Conservation (phyloP, 2,113 vertebrate genomes). For the Gorilla gorilla region DNA sequence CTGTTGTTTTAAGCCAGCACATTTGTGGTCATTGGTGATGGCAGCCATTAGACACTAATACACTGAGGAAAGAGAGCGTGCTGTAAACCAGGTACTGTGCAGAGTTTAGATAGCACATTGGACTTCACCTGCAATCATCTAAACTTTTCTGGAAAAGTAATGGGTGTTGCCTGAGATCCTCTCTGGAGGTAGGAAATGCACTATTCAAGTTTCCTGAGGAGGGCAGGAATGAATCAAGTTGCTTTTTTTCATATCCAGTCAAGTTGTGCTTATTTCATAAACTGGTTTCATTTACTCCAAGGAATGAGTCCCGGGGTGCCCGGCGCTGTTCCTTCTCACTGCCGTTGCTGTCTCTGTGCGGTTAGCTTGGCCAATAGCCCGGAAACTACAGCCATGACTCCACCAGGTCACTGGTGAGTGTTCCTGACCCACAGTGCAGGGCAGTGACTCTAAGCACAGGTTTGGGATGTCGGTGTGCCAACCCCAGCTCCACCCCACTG, state of each 20-base stretch:
- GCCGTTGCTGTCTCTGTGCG: background rate
- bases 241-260: background rate
- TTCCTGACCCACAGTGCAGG: accelerated
- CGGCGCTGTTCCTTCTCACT: accelerated
- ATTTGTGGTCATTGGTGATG: background rate
- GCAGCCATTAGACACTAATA: too few species aligned
- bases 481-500: background rate
- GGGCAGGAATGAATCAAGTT: background rate
- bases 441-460: background rate
- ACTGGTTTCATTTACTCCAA: background rate
- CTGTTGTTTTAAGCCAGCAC: background rate
- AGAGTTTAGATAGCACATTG: background rate
- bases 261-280: background rate
- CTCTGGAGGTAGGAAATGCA: background rate
- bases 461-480: accelerated
- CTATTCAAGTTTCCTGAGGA: background rate
- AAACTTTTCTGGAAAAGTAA: background rate
- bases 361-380: background rate
- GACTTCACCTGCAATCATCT: background rate
- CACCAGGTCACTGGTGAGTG: too few species aligned
- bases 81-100: background rate
- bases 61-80: background rate
- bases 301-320: background rate
- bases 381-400: background rate
- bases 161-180: background rate